These are phyloP conservation scores for Drosophila niveifrons DNA, from an alignment of 2,888 invertebrate genomes.

Conservation along the genomic window DNA sequence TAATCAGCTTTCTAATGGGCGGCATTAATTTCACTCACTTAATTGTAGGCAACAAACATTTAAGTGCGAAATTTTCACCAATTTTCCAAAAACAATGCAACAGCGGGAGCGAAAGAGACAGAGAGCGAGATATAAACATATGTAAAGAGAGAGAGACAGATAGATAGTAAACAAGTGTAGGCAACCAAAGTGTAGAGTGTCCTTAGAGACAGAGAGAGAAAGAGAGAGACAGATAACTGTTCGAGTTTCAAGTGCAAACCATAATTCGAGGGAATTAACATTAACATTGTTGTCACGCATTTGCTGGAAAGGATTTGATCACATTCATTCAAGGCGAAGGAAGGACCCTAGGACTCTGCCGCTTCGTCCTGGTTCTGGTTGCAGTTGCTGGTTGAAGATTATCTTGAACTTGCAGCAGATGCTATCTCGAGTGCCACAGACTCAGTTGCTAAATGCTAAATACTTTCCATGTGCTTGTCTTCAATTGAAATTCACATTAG, in stretches of 20 bases:
- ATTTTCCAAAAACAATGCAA: not conserved
- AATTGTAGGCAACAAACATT: constrained; percentile 38
- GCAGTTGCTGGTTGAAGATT: not conserved
- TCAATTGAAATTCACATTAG: not conserved
- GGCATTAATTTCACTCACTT: constrained; percentile 53
- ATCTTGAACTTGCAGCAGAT: constrained; percentile 1
- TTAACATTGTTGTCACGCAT: constrained; percentile 5
- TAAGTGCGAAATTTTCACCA: constrained; percentile 9
- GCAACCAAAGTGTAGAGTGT: not conserved
- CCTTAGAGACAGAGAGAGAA: not conserved
- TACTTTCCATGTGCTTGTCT: not conserved
- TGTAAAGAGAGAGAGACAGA: not conserved
- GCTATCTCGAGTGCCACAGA: not conserved
- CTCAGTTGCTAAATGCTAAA: not conserved
- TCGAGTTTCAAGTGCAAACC: not conserved
- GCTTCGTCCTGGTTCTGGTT: not conserved
- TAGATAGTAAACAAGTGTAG: not conserved
- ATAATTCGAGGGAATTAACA: not conserved
- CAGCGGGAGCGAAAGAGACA: not conserved
- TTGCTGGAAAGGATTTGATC: constrained; percentile 3
- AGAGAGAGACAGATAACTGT: not conserved
- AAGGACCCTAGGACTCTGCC: not conserved
- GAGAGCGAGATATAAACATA: not conserved
- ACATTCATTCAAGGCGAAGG: not conserved
- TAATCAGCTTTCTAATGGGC: constrained; percentile 52